Evolutionary conservation across 2,113 vertebrate genomes (phyloP).

Genomic region (Bungarus multicinctus): DNA sequence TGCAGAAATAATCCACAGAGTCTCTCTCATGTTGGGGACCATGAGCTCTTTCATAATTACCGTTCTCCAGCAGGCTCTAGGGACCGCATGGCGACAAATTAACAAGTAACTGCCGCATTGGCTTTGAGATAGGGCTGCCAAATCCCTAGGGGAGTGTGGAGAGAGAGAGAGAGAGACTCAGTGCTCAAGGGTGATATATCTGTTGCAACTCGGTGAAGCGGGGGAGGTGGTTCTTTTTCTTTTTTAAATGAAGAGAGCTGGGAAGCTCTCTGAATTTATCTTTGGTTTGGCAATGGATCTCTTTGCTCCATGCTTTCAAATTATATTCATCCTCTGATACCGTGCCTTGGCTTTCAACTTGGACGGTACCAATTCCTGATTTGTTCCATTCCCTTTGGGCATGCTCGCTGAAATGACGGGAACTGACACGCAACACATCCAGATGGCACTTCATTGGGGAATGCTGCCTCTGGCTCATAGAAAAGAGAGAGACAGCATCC

Average conservation of each 20-base stretch:
- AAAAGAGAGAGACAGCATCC: too few relatives aligned
- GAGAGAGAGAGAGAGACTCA: background rate
- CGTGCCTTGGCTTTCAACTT: background rate
- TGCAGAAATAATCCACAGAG: background rate
- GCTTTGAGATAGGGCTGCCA: background rate
- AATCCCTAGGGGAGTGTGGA: background rate
- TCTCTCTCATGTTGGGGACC: background rate
- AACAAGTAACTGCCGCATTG: background rate
- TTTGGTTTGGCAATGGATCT: background rate
- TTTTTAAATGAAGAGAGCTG: background rate
- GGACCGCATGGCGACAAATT: background rate
- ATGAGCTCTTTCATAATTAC: slow-evolving; percentile 3
- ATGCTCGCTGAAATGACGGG: background rate
- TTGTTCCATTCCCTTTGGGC: background rate
- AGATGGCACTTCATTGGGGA: background rate
- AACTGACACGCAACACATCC: background rate
- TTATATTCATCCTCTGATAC: background rate
- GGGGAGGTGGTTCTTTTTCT: background rate
- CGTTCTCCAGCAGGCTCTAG: background rate
- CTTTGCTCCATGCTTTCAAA: background rate
- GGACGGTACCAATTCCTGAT: background rate
- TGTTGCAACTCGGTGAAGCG: background rate
- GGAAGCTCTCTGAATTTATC: background rate
- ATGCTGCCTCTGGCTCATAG: background rate
- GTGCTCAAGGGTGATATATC: background rate